A percentile compares a stretch with the other conserved stretches of the same genome.
These are phyloP conservation scores for Coreoperca whiteheadi DNA, from an alignment of 2,113 vertebrate species.

Conservation along the genomic window DNA sequence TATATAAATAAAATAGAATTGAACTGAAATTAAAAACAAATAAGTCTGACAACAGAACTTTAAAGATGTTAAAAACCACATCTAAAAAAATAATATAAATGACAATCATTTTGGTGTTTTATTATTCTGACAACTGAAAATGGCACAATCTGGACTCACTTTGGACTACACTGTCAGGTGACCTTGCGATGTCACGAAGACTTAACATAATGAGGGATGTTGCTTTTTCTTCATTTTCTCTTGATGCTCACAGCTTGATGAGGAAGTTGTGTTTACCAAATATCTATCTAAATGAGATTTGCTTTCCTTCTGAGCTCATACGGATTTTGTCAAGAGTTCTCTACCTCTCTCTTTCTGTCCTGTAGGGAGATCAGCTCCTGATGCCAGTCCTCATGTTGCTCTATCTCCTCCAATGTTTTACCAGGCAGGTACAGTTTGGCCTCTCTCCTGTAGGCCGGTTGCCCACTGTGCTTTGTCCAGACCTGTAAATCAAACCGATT, in stretches of 20 bases:
- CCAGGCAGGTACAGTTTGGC: slow-evolving; percentile 86
- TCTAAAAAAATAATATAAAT: not conserved
- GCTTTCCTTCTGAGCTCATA: not conserved
- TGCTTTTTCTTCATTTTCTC: not conserved
- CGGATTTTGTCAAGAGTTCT: not conserved
- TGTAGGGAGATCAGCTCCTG: slow-evolving; percentile 88
- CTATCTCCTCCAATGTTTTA: slow-evolving; percentile 87
- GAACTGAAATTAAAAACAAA: too few relatives aligned
- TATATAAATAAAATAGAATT: too few relatives aligned
- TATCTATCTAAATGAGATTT: not conserved
- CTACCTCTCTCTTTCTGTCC: slow-evolving; percentile 91
- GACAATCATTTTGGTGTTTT: not conserved
- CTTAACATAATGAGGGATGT: not conserved
- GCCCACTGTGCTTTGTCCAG: slow-evolving; percentile 88
- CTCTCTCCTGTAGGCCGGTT: slow-evolving; percentile 84
- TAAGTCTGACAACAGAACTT: not conserved
- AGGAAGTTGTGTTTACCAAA: not conserved
- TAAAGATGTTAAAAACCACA: too few relatives aligned
- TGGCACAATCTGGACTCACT: not conserved
- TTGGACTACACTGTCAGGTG: not conserved
- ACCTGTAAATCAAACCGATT: slow-evolving; percentile 69
- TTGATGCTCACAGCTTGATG: not conserved
- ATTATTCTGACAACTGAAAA: not conserved
- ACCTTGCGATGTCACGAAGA: not conserved
- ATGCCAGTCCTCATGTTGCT: slow-evolving; percentile 91